phyloP scores from a whole-genome alignment of 64 coral and sea anemone genomes.

The Anthopleura sola region DNA sequence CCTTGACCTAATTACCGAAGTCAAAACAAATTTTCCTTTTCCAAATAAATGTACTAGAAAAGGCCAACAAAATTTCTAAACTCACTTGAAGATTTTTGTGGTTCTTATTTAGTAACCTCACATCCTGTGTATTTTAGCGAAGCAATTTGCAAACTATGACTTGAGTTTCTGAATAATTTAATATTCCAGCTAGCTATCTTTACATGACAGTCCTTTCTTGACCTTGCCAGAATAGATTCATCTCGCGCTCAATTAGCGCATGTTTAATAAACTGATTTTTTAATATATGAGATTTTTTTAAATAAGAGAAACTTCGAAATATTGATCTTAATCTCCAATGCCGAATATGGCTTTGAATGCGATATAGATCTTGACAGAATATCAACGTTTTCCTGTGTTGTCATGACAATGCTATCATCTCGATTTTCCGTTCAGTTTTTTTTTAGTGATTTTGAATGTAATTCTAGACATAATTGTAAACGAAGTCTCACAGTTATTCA shows the following conservation, averaged over 20 bases:
- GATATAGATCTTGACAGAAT: neutral
- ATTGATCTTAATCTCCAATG: neutral
- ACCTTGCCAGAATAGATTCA: neutral
- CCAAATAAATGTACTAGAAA: neutral
- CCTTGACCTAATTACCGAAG: neutral
- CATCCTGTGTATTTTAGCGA: neutral
- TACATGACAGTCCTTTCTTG: neutral
- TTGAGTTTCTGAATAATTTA: neutral
- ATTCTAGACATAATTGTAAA: neutral
- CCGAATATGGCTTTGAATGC: neutral
- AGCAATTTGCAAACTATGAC: neutral
- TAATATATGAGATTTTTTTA: neutral
- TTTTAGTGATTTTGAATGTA: neutral
- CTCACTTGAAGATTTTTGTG: neutral
- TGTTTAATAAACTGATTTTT: neutral
- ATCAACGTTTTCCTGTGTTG: neutral
- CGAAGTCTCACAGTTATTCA: too few species aligned
- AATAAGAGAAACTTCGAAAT: neutral
- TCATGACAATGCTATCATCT: neutral
- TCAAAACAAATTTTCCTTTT: neutral
- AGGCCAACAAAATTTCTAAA: too few species aligned
- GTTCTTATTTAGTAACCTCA: neutral
- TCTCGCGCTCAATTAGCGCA: neutral
- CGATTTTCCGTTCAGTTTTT: neutral
- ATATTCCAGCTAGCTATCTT: neutral